Conservation (phyloP, 2,888 invertebrate species). For the Drosophila prolongata region DNA sequence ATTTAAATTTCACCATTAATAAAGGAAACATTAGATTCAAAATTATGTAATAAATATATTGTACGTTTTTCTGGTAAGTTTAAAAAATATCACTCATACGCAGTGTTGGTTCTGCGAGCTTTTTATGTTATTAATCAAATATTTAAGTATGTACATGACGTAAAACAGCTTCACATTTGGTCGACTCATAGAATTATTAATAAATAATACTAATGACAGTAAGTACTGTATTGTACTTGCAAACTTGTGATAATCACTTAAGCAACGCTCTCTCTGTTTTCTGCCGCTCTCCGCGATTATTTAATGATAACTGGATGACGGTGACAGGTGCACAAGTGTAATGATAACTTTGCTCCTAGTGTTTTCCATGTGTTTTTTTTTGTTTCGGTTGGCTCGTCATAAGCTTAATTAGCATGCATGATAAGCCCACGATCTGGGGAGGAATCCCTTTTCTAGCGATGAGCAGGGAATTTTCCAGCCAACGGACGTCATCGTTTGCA, state of each 20-base stretch:
- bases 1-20: no score
- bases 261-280: conserved; percentile 10
- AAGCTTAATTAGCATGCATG: conserved; percentile 43
- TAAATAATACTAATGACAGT: neutral
- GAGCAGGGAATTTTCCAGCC: conserved; percentile 36
- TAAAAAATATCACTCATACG: neutral
- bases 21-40: no score
- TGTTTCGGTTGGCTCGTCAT: conserved; percentile 31
- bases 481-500: conserved; percentile 32
- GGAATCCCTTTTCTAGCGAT: conserved; percentile 35
- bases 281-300: conserved; percentile 9
- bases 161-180: no score
- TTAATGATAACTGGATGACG: conserved; percentile 41
- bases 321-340: conserved; percentile 31
- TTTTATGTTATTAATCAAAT: no score
- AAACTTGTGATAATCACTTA: conserved; percentile 34
- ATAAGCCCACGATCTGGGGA: conserved; percentile 6
- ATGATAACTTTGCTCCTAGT: conserved; percentile 14
- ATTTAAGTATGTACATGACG: no score
- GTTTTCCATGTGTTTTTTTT: conserved; percentile 10
- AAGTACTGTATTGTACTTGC: conserved; percentile 9
- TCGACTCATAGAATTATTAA: no score
- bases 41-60: no score
- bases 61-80: no score
- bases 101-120: neutral